A percentile compares a stretch with the other conserved stretches of the same genome.
Evolutionary conservation across 2,888 invertebrate species (phyloP).

Genomic region (Watsonalla binaria): DNA sequence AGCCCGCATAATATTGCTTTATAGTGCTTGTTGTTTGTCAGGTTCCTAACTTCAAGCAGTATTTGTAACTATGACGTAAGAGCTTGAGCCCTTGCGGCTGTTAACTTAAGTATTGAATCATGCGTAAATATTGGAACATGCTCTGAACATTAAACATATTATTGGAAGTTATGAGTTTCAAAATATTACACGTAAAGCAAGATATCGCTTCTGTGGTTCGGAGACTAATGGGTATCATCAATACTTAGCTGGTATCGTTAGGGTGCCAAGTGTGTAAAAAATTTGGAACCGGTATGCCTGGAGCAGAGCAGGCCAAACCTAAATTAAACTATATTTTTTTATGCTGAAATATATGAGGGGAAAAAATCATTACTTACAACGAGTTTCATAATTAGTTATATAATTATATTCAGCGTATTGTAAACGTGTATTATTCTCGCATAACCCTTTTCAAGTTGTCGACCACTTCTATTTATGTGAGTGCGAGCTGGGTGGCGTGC

Average conservation of each 20-base stretch:
- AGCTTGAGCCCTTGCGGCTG: constrained; percentile 6
- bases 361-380: not conserved
- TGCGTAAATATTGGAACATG: not conserved
- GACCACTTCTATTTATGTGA: constrained; percentile 66
- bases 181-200: too few relatives aligned
- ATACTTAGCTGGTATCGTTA: not conserved
- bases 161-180: too few relatives aligned
- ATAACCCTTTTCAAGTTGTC: constrained; percentile 63
- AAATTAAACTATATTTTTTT: too few relatives aligned
- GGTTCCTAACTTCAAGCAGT: constrained; percentile 5
- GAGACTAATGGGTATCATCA: not conserved
- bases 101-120: not conserved
- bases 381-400: constrained; percentile 14
- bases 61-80: constrained; percentile 7
- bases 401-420: constrained; percentile 36
- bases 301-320: too few relatives aligned
- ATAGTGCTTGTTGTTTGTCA: constrained; percentile 2
- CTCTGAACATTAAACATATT: too few relatives aligned
- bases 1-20: not conserved
- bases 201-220: too few relatives aligned
- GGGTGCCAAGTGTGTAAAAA: too few relatives aligned
- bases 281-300: too few relatives aligned
- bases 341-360: too few relatives aligned
- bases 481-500: constrained; percentile 56
- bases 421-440: constrained; percentile 47